These are phyloP conservation scores for Heptascelio sp. DNA, from an alignment of 2,888 invertebrate species.

Conservation along the genomic window DNA sequence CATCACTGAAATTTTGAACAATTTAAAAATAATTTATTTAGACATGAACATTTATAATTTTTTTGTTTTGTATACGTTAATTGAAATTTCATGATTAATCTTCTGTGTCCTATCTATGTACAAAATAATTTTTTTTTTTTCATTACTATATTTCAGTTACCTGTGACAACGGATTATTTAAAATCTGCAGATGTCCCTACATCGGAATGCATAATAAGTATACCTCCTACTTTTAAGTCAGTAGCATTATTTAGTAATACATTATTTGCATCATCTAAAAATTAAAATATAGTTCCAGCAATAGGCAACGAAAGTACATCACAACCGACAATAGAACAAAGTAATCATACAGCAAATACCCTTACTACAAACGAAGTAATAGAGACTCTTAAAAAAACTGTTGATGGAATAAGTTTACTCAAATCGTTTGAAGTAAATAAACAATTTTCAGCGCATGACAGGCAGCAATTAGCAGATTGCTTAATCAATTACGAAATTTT, in stretches of 20 bases:
- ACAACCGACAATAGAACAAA: no score
- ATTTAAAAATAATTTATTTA: neutral
- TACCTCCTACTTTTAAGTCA: neutral
- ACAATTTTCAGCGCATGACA: neutral
- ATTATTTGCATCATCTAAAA: neutral
- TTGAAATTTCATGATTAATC: neutral
- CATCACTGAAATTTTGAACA: neutral
- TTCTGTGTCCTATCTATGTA: neutral
- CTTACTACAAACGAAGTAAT: neutral
- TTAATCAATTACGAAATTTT: neutral
- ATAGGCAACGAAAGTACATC: no score
- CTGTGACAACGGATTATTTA: neutral
- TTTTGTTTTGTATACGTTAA: constrained; percentile 4
- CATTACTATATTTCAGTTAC: neutral
- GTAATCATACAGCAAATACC: no score
- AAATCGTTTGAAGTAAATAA: neutral
- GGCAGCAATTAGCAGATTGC: neutral
- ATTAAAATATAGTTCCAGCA: no score
- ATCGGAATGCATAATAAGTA: neutral
- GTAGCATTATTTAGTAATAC: neutral
- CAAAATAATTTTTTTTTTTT: neutral
- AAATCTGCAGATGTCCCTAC: neutral
- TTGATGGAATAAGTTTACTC: neutral
- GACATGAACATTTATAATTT: neutral
- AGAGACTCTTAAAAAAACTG: neutral